Conservation (phyloP, 1,140 invertebrate species). For the Nilaparvata lugens region DNA sequence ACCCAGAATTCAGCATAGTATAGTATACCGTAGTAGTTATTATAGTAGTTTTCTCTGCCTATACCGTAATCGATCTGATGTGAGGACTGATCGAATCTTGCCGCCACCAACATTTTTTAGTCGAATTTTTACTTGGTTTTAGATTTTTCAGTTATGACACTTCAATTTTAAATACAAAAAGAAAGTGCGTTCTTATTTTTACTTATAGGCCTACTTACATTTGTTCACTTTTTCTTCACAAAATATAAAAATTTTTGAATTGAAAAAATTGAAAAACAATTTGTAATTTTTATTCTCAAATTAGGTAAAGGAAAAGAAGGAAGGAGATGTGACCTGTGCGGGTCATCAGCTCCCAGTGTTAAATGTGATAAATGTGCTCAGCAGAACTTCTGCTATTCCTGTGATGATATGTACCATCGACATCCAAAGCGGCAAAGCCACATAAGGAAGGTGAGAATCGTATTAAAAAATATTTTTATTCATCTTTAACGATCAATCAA, state of each 20-base stretch:
- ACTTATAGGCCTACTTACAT: too few relatives aligned
- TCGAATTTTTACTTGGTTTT: too few relatives aligned
- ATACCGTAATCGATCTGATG: too few relatives aligned
- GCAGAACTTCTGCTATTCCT: slow-evolving; percentile 73
- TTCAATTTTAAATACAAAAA: too few relatives aligned
- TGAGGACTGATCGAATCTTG: too few relatives aligned
- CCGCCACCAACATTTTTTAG: too few relatives aligned
- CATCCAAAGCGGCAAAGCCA: slow-evolving; percentile 80
- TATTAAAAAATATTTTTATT: neutral
- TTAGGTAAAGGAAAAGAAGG: slow-evolving; percentile 32
- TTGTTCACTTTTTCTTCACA: too few relatives aligned
- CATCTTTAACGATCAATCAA: neutral
- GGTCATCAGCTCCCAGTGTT: slow-evolving; percentile 60
- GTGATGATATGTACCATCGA: slow-evolving; percentile 89
- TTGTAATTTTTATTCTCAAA: neutral
- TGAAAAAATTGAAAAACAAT: neutral
- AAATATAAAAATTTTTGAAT: neutral
- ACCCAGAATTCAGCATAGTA: too few relatives aligned
- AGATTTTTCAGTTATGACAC: too few relatives aligned
- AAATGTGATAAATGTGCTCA: slow-evolving; percentile 67
- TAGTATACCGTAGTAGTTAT: too few relatives aligned
- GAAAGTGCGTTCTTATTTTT: too few relatives aligned
- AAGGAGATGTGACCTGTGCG: slow-evolving; percentile 72
- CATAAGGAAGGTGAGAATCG: slow-evolving; percentile 51
- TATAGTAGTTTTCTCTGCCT: too few relatives aligned